Percentiles rank a stretch among this genome's conserved stretches.
These are phyloP conservation scores for Bombus ignitus DNA, from an alignment of 1,140 invertebrate species.

Conservation along the genomic window DNA sequence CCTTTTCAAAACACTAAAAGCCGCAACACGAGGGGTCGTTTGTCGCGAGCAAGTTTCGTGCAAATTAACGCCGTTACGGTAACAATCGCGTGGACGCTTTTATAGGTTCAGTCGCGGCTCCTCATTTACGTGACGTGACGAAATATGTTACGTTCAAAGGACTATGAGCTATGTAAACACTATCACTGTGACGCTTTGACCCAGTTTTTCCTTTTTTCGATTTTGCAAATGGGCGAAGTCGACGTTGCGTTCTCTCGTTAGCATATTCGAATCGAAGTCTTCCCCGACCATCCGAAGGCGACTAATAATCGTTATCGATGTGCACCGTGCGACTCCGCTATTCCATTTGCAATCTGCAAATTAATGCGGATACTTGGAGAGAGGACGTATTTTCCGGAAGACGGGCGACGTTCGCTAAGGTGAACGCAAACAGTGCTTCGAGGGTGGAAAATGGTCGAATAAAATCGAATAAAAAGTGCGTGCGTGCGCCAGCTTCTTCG, in stretches of 20 bases:
- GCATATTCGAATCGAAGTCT: background rate
- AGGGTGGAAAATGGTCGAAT: background rate
- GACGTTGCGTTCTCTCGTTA: conserved; percentile 12
- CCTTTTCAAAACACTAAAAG: background rate
- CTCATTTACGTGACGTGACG: background rate
- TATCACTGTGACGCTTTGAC: background rate
- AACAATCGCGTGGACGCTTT: background rate
- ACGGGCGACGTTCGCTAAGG: background rate
- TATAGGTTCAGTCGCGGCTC: background rate
- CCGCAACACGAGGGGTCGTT: background rate
- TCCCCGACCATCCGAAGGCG: background rate
- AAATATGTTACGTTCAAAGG: conserved; percentile 21
- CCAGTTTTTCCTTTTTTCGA: background rate
- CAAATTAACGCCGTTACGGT: conserved; percentile 3
- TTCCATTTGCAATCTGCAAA: conserved; percentile 40
- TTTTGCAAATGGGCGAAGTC: conserved; percentile 1
- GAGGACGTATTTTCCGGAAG: conserved; percentile 4
- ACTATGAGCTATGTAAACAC: background rate
- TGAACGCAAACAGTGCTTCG: background rate
- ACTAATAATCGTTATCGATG: conserved; percentile 48
- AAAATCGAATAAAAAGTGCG: conserved; percentile 20
- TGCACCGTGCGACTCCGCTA: background rate
- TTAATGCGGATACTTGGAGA: conserved; percentile 23
- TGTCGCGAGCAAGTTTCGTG: conserved; percentile 1
- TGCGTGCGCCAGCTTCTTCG: background rate